Conservation (phyloP, 2,113 vertebrate species). For the Misgurnus mizolepis region DNA sequence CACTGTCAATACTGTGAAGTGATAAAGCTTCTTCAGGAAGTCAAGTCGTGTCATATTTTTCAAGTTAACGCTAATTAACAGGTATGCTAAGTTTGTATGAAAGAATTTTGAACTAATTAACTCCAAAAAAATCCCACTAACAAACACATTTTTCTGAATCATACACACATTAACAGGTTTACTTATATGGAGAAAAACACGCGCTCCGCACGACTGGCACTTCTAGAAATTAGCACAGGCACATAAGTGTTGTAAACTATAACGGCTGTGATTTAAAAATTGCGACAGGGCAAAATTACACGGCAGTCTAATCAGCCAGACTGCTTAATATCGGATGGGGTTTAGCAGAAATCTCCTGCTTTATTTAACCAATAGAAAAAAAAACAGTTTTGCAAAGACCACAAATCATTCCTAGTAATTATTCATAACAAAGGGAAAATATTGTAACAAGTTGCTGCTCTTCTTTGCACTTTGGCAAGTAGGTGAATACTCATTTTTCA, state of each 20-base stretch:
- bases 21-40: constrained; percentile 6
- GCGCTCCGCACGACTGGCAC: not conserved
- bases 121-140: not conserved
- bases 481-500: constrained; percentile 73
- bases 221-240: not conserved
- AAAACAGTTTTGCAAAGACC: constrained; percentile 58
- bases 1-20: constrained; percentile 24
- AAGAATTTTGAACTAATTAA: too few species aligned
- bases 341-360: constrained; percentile 15
- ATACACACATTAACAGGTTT: not conserved
- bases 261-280: constrained; percentile 41
- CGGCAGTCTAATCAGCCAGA: constrained; percentile 29
- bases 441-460: constrained; percentile 69
- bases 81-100: too few species aligned
- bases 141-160: not conserved
- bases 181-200: not conserved
- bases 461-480: constrained; percentile 58
- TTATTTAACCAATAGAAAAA: constrained; percentile 51
- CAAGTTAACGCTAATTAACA: not conserved
- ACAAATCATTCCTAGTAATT: constrained; percentile 78
- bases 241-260: constrained; percentile 27
- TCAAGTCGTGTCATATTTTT: constrained; percentile 1
- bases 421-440: constrained; percentile 73
- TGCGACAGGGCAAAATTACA: constrained; percentile 25
- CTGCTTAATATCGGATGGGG: constrained; percentile 20